phyloP scores from a whole-genome alignment of 2,888 invertebrate species.

The Apocheima hispidaria region DNA sequence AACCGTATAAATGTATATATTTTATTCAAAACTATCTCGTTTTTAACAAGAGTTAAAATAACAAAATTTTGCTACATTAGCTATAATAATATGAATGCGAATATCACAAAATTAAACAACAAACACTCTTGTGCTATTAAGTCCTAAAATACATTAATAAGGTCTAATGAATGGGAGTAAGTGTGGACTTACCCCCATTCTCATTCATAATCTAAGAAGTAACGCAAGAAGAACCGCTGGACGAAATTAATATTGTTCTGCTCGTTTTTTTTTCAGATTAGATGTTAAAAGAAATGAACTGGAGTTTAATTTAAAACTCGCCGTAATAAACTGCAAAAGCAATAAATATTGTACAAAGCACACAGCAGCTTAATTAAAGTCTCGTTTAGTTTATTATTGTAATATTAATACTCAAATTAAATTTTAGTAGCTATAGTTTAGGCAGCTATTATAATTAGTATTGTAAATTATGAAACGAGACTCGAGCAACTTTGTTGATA shows the following conservation, averaged over 20 bases:
- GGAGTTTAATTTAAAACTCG: slow-evolving; percentile 1
- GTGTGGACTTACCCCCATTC: too few species aligned
- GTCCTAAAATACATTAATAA: too few species aligned
- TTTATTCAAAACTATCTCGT: too few species aligned
- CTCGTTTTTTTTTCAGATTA: not conserved
- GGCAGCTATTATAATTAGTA: not conserved
- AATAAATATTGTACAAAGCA: slow-evolving; percentile 3
- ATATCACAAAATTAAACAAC: too few species aligned
- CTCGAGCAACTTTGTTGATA: not conserved
- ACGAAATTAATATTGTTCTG: too few species aligned
- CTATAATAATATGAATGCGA: too few species aligned
- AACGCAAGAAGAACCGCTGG: not conserved
- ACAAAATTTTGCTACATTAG: too few species aligned
- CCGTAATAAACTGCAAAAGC: not conserved
- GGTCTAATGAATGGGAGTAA: too few species aligned
- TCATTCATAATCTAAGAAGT: too few species aligned
- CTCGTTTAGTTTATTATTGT: slow-evolving; percentile 2
- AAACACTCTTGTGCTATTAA: too few species aligned
- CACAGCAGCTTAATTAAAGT: slow-evolving; percentile 3
- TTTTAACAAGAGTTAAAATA: too few species aligned
- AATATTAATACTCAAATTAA: slow-evolving; percentile 3
- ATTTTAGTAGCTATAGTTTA: slow-evolving; percentile 1
- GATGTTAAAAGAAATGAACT: not conserved
- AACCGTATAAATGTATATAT: too few species aligned
- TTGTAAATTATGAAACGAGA: not conserved